phyloP scores from a whole-genome alignment of 53 echinoderm and acorn worm genomes.

The Pentamera pediparva region DNA sequence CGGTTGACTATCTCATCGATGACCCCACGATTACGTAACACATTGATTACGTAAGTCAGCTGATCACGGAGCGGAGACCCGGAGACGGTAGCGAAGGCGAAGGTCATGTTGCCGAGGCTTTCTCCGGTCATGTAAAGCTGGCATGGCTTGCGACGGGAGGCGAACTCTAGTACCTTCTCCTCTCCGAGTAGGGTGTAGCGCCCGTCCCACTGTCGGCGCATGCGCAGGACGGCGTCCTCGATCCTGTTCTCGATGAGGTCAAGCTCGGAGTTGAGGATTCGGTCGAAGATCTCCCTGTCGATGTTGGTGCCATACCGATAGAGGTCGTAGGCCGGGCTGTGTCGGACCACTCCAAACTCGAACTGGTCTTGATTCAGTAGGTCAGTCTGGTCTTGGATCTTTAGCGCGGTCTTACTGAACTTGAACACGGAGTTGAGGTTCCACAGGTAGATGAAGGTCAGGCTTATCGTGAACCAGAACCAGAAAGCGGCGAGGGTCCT shows the following conservation, averaged over 20 bases:
- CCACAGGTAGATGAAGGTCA: slow-evolving; percentile 63
- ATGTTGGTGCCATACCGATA: slow-evolving; percentile 48
- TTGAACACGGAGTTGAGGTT: slow-evolving; percentile 58
- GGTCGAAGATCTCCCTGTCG: slow-evolving; percentile 45
- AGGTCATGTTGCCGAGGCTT: slow-evolving; percentile 70
- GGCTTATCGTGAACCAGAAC: slow-evolving; percentile 67
- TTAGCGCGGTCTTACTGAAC: slow-evolving; percentile 44
- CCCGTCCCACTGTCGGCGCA: slow-evolving; percentile 72
- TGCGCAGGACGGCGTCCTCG: slow-evolving; percentile 66
- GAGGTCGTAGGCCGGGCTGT: slow-evolving; percentile 70
- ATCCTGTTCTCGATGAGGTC: slow-evolving; percentile 62
- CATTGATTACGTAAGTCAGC: slow-evolving; percentile 61
- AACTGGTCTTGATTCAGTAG: slow-evolving; percentile 68
- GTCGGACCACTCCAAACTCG: slow-evolving; percentile 68
- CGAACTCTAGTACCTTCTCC: slow-evolving; percentile 61
- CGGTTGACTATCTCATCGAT: slow-evolving; percentile 37
- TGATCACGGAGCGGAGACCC: slow-evolving; percentile 94
- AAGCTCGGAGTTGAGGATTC: slow-evolving; percentile 54
- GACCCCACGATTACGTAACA: slow-evolving; percentile 44
- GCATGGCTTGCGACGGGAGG: slow-evolving; percentile 69
- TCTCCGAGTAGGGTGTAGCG: slow-evolving; percentile 78
- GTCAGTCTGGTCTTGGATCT: slow-evolving; percentile 42
- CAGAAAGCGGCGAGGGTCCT: slow-evolving; percentile 60
- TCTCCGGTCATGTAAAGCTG: slow-evolving; percentile 62
- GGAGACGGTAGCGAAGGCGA: slow-evolving; percentile 68